phyloP scores from a whole-genome alignment of 2,888 invertebrate genomes.

The Euphydryas editha region DNA sequence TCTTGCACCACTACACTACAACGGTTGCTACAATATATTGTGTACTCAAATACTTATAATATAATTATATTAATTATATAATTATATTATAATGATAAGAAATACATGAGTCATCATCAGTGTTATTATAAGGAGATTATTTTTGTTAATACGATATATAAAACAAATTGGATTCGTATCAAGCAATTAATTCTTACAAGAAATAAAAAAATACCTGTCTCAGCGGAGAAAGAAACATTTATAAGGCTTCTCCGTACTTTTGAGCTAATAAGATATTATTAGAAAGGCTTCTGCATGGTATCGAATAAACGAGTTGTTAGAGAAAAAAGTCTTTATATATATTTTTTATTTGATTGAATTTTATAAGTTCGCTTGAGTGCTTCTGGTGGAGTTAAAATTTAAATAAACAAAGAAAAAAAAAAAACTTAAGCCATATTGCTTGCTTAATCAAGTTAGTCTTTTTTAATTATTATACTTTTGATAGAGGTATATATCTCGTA shows the following conservation, averaged over 20 bases:
- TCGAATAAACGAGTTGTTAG: constrained; percentile 12
- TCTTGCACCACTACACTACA: too few species aligned
- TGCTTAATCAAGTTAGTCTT: too few species aligned
- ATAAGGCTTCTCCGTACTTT: constrained; percentile 47
- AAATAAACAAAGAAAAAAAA: too few species aligned
- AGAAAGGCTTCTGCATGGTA: constrained; percentile 45
- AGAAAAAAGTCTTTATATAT: not conserved
- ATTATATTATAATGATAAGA: not conserved
- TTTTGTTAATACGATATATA: constrained; percentile 24
- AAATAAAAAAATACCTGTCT: constrained; percentile 23
- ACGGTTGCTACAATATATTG: too few species aligned
- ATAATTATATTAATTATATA: not conserved
- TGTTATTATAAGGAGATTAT: constrained; percentile 15
- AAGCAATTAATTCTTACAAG: constrained; percentile 28
- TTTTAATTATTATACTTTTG: too few species aligned
- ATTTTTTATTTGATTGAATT: not conserved
- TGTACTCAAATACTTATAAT: too few species aligned
- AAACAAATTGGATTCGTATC: constrained; percentile 32
- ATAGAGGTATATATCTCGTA: too few species aligned
- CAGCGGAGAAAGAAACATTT: constrained; percentile 41
- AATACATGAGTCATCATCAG: not conserved
- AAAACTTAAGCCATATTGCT: too few species aligned
- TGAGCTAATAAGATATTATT: constrained; percentile 55
- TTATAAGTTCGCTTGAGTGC: not conserved
- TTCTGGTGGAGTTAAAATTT: too few species aligned